phyloP scores from a whole-genome alignment of 2,888 invertebrate genomes.

The Acanthococcus lagerstroemiae region DNA sequence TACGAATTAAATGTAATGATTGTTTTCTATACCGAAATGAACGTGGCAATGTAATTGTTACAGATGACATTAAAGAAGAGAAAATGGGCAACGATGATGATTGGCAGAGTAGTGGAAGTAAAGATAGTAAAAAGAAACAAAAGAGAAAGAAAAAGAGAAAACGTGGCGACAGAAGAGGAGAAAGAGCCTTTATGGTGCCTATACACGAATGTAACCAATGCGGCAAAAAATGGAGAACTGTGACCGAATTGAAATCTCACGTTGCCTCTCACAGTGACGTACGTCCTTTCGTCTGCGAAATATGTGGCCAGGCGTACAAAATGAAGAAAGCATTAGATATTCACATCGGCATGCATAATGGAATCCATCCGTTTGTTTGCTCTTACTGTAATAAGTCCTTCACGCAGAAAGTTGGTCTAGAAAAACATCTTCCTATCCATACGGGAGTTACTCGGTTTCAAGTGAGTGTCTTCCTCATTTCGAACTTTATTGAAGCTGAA shows the following conservation, averaged over 20 bases:
- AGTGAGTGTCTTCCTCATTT: slow-evolving; percentile 1
- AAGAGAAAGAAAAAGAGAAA: slow-evolving; percentile 27
- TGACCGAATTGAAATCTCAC: slow-evolving; percentile 34
- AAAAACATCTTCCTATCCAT: slow-evolving; percentile 35
- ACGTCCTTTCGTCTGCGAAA: slow-evolving; percentile 34
- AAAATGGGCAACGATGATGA: slow-evolving; percentile 10
- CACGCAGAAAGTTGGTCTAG: slow-evolving; percentile 35
- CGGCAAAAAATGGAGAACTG: slow-evolving; percentile 35
- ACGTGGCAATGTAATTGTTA: background rate
- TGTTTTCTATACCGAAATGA: background rate
- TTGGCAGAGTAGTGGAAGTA: slow-evolving; percentile 30
- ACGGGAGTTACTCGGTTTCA: slow-evolving; percentile 35
- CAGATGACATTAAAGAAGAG: background rate
- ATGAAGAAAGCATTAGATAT: slow-evolving; percentile 35
- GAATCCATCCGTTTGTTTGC: slow-evolving; percentile 35
- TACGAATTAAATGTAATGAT: background rate
- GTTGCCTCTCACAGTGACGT: slow-evolving; percentile 33
- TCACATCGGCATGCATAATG: slow-evolving; percentile 36
- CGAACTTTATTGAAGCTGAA: background rate
- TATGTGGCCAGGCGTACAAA: slow-evolving; percentile 35
- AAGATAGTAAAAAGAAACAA: slow-evolving; percentile 26
- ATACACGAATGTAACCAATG: slow-evolving; percentile 33
- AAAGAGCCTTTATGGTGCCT: slow-evolving; percentile 33
- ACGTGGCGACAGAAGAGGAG: slow-evolving; percentile 31
- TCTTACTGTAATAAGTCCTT: slow-evolving; percentile 35